phyloP scores from a whole-genome alignment of 2,888 invertebrate species.

The Automeris io region DNA sequence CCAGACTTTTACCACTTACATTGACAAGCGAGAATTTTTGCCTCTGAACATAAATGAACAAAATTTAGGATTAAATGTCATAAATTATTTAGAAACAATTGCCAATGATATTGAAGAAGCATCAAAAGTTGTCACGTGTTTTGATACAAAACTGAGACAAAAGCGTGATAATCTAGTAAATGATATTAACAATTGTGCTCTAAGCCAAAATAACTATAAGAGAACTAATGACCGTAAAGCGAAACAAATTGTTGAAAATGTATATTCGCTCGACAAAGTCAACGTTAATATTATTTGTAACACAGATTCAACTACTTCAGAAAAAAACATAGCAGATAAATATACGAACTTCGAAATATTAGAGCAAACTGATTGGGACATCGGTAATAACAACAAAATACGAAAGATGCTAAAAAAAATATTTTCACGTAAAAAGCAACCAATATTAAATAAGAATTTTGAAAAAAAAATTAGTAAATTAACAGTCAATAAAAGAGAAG shows the following conservation, averaged over 20 bases:
- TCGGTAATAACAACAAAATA: constrained; percentile 3
- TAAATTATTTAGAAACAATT: constrained; percentile 21
- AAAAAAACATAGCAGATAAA: background rate
- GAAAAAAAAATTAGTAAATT: constrained; percentile 15
- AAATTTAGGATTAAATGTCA: constrained; percentile 13
- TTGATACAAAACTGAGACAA: constrained; percentile 21
- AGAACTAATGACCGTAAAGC: constrained; percentile 12
- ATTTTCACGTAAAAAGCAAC: constrained; percentile 20
- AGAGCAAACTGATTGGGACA: background rate
- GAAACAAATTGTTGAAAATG: constrained; percentile 21
- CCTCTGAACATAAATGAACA: constrained; percentile 14
- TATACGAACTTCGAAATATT: background rate
- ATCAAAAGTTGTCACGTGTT: constrained; percentile 17
- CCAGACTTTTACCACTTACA: constrained; percentile 34
- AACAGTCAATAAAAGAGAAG: constrained; percentile 19
- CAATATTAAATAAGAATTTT: constrained; percentile 20
- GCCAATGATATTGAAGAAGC: constrained; percentile 28
- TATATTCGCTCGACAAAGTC: constrained; percentile 49
- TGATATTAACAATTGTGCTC: constrained; percentile 23
- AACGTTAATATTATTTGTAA: constrained; percentile 54
- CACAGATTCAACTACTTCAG: constrained; percentile 17
- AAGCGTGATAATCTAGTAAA: constrained; percentile 23
- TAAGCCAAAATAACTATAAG: constrained; percentile 14
- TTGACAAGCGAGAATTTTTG: constrained; percentile 37
- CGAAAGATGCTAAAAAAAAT: constrained; percentile 22